Evolutionary conservation across 2,888 invertebrate genomes (phyloP).

Genomic region (Acanthosoma haemorrhoidale): DNA sequence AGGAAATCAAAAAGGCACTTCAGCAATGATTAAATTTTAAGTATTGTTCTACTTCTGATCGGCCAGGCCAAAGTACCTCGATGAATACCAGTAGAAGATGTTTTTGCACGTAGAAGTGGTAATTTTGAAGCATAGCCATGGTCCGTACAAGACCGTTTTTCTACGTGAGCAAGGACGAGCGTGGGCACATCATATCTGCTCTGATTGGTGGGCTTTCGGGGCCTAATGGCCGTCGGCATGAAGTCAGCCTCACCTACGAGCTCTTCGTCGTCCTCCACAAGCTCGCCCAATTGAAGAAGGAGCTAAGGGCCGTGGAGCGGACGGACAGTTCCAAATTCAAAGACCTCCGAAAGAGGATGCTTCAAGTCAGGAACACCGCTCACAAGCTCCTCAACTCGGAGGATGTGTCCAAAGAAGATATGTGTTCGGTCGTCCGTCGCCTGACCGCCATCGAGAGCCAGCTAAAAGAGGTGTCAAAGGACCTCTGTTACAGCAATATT

Average conservation of each 20-base stretch:
- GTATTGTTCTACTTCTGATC: too few species aligned
- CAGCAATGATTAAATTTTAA: too few species aligned
- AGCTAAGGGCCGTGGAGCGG: neutral
- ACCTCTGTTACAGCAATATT: too few species aligned
- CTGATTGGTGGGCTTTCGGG: neutral
- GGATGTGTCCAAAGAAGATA: neutral
- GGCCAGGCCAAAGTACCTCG: too few species aligned
- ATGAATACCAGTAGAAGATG: too few species aligned
- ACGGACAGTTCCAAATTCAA: neutral
- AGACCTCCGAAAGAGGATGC: neutral
- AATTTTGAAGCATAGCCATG: too few species aligned
- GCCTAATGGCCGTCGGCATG: neutral
- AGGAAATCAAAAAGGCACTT: too few species aligned
- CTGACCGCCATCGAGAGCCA: neutral
- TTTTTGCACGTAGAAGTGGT: too few species aligned
- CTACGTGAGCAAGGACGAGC: neutral
- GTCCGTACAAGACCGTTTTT: too few species aligned
- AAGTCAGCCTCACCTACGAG: neutral
- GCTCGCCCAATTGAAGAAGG: neutral
- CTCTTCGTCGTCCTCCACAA: neutral
- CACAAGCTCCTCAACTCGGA: neutral
- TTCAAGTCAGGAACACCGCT: neutral
- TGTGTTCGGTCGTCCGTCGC: neutral
- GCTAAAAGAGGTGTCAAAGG: neutral
- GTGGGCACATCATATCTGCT: neutral